Evolutionary conservation across 2,888 invertebrate species (phyloP).

Genomic region (Cephus pygmeus): DNA sequence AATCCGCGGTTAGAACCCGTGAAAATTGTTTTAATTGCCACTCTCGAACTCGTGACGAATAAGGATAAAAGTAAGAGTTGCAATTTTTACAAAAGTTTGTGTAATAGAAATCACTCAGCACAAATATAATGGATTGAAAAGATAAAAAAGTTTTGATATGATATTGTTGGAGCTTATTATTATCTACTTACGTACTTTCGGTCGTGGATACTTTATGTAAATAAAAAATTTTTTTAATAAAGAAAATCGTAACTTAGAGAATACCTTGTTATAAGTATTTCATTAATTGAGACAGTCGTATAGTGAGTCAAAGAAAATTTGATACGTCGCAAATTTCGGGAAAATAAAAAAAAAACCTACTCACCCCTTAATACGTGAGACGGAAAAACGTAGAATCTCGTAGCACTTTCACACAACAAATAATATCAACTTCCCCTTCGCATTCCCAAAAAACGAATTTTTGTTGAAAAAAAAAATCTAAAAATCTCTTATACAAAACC

Average conservation of each 20-base stretch:
- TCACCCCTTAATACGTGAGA: neutral
- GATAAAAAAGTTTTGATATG: neutral
- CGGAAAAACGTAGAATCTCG: neutral
- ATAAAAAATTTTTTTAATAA: neutral
- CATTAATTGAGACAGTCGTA: neutral
- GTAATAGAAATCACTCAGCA: neutral
- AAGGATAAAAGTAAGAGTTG: neutral
- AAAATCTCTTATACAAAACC: neutral
- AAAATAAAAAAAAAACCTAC: neutral
- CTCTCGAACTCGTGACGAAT: neutral
- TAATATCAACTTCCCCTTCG: neutral
- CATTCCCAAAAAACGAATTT: neutral
- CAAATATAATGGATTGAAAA: neutral
- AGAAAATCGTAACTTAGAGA: neutral
- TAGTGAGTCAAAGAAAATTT: neutral
- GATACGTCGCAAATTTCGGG: neutral
- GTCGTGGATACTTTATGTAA: too few relatives aligned
- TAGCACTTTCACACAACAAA: neutral
- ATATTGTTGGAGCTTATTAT: neutral
- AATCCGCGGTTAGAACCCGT: neutral
- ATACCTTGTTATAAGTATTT: neutral
- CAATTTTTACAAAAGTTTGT: neutral
- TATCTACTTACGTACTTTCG: neutral
- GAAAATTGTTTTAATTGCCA: neutral
- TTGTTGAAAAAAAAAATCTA: neutral